Conservation (phyloP, 1,140 invertebrate species). For the Hyles euphorbiae region DNA sequence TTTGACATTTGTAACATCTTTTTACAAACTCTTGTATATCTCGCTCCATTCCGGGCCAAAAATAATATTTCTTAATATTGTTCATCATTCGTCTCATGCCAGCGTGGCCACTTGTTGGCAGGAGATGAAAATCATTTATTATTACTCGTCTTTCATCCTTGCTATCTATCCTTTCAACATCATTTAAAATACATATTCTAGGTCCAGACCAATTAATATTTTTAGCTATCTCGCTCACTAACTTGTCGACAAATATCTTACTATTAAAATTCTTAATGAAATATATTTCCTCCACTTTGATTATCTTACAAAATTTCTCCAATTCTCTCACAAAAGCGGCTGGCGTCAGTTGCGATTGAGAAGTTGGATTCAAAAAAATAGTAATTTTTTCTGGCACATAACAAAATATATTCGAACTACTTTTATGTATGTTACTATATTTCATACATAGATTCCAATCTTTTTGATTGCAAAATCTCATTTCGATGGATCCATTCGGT, state of each 20-base stretch:
- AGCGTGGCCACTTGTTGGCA: no score
- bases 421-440: slow-evolving; percentile 12
- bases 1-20: slow-evolving; percentile 7
- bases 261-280: slow-evolving; percentile 11
- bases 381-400: slow-evolving; percentile 12
- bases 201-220: slow-evolving; percentile 6
- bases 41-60: not conserved
- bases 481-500: no score
- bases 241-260: not conserved
- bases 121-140: no score
- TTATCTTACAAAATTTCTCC: slow-evolving; percentile 9
- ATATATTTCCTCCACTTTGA: slow-evolving; percentile 12
- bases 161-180: not conserved
- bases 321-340: slow-evolving; percentile 25
- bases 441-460: not conserved
- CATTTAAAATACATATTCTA: slow-evolving; percentile 14
- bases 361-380: slow-evolving; percentile 21
- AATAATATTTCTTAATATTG: slow-evolving; percentile 2
- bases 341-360: slow-evolving; percentile 22
- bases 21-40: slow-evolving; percentile 3
- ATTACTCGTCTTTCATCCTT: no score
- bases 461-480: no score
- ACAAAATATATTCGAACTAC: slow-evolving; percentile 3
- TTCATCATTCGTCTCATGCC: no score
- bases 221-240: not conserved